Percentiles rank a stretch among this genome's conserved stretches.
phyloP scores from a whole-genome alignment of 2,797 vertebrate species.

The Sebastes diaconus region DNA sequence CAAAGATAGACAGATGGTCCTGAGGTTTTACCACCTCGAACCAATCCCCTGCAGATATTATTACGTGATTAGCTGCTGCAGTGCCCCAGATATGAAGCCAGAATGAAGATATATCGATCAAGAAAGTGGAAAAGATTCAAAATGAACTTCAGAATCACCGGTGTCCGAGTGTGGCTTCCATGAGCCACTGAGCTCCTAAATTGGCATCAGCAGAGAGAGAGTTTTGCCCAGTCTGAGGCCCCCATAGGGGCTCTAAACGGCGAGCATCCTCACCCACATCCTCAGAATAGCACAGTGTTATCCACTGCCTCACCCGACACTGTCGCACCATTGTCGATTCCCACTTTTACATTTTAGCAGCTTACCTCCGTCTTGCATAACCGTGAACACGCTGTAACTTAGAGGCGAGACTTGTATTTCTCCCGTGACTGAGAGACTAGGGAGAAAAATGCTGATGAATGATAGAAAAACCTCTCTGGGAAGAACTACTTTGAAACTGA shows the following conservation, averaged over 20 bases:
- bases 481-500: constrained; percentile 24
- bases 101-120: constrained; percentile 44
- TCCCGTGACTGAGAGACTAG: background rate
- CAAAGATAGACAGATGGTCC: constrained; percentile 71
- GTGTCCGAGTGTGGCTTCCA: constrained; percentile 9
- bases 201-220: constrained; percentile 26
- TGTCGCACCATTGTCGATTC: constrained; percentile 14
- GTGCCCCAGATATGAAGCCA: constrained; percentile 46
- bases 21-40: constrained; percentile 63
- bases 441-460: constrained; percentile 23
- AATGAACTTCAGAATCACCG: constrained; percentile 3
- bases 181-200: constrained; percentile 23
- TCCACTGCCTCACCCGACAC: constrained; percentile 27
- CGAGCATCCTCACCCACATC: constrained; percentile 15
- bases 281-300: constrained; percentile 51
- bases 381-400: background rate
- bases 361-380: constrained; percentile 15
- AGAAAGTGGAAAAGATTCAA: constrained; percentile 25
- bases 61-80: constrained; percentile 33
- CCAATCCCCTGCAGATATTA: constrained; percentile 54
- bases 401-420: constrained; percentile 10
- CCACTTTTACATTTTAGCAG: constrained; percentile 35
- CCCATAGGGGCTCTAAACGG: constrained; percentile 4
- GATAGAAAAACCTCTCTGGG: constrained; percentile 24
- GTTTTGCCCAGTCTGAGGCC: constrained; percentile 16